These are phyloP conservation scores for Homarus americanus DNA, from an alignment of 1,140 invertebrate genomes.

Conservation along the genomic window DNA sequence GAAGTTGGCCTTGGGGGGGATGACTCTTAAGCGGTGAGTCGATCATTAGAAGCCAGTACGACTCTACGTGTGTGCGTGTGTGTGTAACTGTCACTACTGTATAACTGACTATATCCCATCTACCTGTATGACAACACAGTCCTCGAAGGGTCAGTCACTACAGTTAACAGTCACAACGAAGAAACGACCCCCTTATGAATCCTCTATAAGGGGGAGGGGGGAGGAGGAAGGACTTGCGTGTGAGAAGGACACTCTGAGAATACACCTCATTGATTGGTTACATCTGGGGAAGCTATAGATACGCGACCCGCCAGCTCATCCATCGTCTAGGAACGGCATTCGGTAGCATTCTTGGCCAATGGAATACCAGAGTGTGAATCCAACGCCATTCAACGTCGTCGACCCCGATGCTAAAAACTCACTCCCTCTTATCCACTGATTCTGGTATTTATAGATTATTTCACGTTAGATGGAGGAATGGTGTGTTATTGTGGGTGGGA, in stretches of 20 bases:
- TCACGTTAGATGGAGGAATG: background rate
- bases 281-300: conserved; percentile 24
- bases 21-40: background rate
- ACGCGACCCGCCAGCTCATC: background rate
- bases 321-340: conserved; percentile 12
- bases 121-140: too few relatives aligned
- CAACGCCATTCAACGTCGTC: conserved; percentile 21
- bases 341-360: conserved; percentile 56
- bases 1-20: too few relatives aligned
- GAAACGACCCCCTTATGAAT: background rate
- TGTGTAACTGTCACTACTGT: too few relatives aligned
- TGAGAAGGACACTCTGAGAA: background rate
- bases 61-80: too few relatives aligned
- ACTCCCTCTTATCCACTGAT: too few relatives aligned
- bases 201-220: background rate
- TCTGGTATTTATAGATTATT: too few relatives aligned
- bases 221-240: background rate
- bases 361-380: conserved; percentile 63
- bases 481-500: too few relatives aligned
- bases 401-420: conserved; percentile 33
- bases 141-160: too few relatives aligned
- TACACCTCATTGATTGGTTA: conserved; percentile 6
- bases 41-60: background rate
- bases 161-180: background rate
- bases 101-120: too few relatives aligned